These are phyloP conservation scores for Epizoanthus ramosus DNA, from an alignment of 92 coral and sea anemone species.

Conservation along the genomic window DNA sequence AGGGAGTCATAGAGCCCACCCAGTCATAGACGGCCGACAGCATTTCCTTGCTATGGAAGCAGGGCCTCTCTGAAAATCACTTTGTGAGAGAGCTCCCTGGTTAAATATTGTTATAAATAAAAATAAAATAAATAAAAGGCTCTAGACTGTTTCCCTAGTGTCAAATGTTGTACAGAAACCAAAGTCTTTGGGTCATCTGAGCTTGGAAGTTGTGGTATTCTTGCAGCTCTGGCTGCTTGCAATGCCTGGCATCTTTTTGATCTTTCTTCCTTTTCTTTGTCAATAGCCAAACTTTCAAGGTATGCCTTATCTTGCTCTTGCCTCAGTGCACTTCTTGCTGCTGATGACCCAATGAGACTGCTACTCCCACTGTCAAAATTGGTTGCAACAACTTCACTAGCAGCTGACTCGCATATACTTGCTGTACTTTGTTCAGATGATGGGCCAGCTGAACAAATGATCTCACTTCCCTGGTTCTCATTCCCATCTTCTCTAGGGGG, in stretches of 20 bases:
- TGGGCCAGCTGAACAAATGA: constrained; percentile 16
- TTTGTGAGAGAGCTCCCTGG: too few species aligned
- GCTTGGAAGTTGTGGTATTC: constrained; percentile 29
- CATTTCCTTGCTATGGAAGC: neutral
- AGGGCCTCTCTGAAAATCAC: too few species aligned
- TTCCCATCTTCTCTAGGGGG: neutral
- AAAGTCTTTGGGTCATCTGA: constrained; percentile 34
- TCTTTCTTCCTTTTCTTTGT: constrained; percentile 23
- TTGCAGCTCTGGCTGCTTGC: constrained; percentile 25
- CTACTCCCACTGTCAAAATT: constrained; percentile 9
- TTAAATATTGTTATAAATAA: too few species aligned
- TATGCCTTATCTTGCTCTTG: constrained; percentile 39
- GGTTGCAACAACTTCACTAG: constrained; percentile 5
- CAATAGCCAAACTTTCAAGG: constrained; percentile 42
- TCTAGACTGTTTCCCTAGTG: constrained; percentile 39
- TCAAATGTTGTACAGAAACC: constrained; percentile 39
- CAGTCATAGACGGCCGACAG: constrained; percentile 53
- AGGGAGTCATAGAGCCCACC: constrained; percentile 41
- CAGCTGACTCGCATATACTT: constrained; percentile 3
- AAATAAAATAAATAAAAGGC: too few species aligned
- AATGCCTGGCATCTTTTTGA: constrained; percentile 33
- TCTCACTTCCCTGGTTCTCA: constrained; percentile 3
- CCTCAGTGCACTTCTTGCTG: constrained; percentile 36
- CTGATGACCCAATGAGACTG: constrained; percentile 44
- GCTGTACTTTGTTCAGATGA: constrained; percentile 11